Percentiles rank a stretch among this genome's conserved stretches.
Evolutionary conservation across 2,888 invertebrate species (phyloP).

Genomic region (Aspidapion aeneum): DNA sequence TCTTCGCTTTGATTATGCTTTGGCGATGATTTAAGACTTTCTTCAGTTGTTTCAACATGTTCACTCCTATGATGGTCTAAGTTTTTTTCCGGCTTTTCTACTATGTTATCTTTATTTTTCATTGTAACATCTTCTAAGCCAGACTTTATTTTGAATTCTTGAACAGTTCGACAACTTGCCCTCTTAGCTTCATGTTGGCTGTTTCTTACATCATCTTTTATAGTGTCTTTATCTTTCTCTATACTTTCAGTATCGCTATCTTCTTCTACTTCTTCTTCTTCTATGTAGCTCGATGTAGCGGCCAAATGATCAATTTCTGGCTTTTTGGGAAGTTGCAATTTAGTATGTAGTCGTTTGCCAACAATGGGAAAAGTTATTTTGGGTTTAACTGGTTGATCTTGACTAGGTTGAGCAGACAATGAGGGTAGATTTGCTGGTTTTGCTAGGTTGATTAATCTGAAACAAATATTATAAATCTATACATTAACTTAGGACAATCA

Average conservation of each 20-base stretch:
- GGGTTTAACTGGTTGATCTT: neutral
- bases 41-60: neutral
- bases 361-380: conserved; percentile 46
- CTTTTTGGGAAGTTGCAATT: conserved; percentile 47
- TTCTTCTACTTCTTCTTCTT: conserved; percentile 50
- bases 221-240: neutral
- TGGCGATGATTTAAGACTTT: neutral
- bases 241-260: conserved; percentile 2
- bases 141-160: neutral
- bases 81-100: neutral
- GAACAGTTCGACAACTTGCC: neutral
- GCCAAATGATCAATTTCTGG: conserved; percentile 19
- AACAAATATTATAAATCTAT: no score
- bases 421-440: conserved; percentile 63
- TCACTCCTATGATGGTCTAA: neutral
- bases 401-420: conserved; percentile 40
- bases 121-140: no score
- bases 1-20: neutral
- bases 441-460: conserved; percentile 70
- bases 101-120: neutral
- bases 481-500: no score
- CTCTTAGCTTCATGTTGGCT: neutral
- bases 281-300: conserved; percentile 38
- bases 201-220: neutral
- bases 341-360: conserved; percentile 55